Conservation (phyloP, 2,888 invertebrate genomes). For the Apotomis turbidana region DNA sequence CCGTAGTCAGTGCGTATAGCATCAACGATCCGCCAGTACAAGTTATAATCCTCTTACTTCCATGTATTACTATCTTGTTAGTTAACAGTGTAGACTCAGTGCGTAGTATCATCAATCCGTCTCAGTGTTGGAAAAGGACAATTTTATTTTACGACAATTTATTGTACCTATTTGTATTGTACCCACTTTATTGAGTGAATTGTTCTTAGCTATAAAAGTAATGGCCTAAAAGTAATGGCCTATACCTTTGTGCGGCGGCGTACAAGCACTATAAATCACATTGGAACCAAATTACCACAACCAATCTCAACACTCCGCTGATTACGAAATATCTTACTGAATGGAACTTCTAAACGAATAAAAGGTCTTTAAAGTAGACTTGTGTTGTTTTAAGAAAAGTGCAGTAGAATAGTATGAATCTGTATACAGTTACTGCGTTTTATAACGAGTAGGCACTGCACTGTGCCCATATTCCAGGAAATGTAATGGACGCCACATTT, state of each 20-base stretch:
- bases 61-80: too few relatives aligned
- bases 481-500: conserved; percentile 20
- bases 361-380: neutral
- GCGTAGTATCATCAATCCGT: too few relatives aligned
- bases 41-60: too few relatives aligned
- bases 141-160: too few relatives aligned
- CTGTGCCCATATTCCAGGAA: neutral
- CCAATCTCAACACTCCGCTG: neutral
- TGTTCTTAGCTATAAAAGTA: too few relatives aligned
- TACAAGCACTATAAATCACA: conserved; percentile 1
- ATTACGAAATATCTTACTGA: neutral
- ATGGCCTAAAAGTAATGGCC: too few relatives aligned
- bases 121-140: too few relatives aligned
- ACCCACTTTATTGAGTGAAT: too few relatives aligned
- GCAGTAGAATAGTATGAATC: neutral
- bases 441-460: neutral
- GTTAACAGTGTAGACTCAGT: too few relatives aligned
- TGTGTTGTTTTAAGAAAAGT: neutral
- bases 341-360: neutral
- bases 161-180: too few relatives aligned
- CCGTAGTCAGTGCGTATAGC: too few relatives aligned
- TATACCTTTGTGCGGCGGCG: neutral
- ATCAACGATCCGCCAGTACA: too few relatives aligned
- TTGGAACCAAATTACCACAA: conserved; percentile 10
- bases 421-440: conserved; percentile 1